Conservation (phyloP, 2,888 invertebrate genomes). For the Lepetodrilus schrolli region DNA sequence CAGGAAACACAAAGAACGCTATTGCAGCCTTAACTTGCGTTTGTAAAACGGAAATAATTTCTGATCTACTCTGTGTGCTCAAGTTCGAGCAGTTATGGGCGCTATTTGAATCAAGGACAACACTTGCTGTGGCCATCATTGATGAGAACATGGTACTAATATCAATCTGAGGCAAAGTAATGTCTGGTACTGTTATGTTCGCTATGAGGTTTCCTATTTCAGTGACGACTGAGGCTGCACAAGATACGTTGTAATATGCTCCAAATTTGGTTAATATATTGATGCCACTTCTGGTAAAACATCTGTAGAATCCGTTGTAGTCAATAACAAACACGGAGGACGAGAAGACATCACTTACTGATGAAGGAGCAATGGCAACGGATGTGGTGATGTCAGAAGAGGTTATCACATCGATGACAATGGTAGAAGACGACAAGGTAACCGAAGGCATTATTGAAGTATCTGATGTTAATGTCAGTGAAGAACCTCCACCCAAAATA, state of each 20-base stretch:
- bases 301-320: not conserved
- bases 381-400: too few relatives aligned
- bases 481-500: too few relatives aligned
- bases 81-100: constrained; percentile 4
- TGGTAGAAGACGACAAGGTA: too few relatives aligned
- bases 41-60: not conserved
- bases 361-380: not conserved
- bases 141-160: not conserved
- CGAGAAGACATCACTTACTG: not conserved
- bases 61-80: not conserved
- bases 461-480: too few relatives aligned
- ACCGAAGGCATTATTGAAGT: too few relatives aligned
- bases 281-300: not conserved
- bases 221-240: not conserved
- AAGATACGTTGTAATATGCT: not conserved
- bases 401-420: too few relatives aligned
- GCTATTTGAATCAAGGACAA: not conserved
- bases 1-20: not conserved
- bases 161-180: not conserved
- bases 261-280: not conserved
- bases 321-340: not conserved
- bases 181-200: not conserved
- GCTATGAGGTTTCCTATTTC: not conserved
- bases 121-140: not conserved
- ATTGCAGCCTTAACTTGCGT: not conserved